Percentiles rank a stretch among this genome's conserved stretches.
These are phyloP conservation scores for Aethes cnicana DNA, from an alignment of 2,888 invertebrate genomes.

Conservation along the genomic window DNA sequence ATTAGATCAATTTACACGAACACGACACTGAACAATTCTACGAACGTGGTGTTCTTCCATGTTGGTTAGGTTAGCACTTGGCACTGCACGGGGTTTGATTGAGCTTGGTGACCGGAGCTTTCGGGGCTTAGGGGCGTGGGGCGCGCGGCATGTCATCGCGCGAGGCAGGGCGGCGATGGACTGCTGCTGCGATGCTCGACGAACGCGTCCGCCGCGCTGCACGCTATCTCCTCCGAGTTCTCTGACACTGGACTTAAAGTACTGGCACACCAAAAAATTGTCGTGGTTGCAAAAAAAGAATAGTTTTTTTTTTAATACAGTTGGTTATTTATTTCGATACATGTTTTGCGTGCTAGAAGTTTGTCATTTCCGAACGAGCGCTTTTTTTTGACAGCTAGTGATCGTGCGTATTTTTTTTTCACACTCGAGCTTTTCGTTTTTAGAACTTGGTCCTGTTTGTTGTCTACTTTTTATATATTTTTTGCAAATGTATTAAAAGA, in stretches of 20 bases:
- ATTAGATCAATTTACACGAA: slow-evolving; percentile 46
- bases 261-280: no score
- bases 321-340: no score
- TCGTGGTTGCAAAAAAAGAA: no score
- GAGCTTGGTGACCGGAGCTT: slow-evolving; percentile 5
- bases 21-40: slow-evolving; percentile 66
- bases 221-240: slow-evolving; percentile 40
- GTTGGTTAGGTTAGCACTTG: slow-evolving; percentile 37
- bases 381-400: no score
- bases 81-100: slow-evolving; percentile 17
- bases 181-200: slow-evolving; percentile 52
- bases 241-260: not conserved
- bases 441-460: no score
- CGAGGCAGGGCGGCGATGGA: slow-evolving; percentile 58
- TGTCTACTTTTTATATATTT: no score
- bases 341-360: no score
- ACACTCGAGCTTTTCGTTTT: no score
- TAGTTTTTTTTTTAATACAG: no score
- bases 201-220: slow-evolving; percentile 43
- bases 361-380: no score
- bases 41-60: slow-evolving; percentile 68
- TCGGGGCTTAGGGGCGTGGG: slow-evolving; percentile 35
- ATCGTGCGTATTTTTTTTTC: no score
- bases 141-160: slow-evolving; percentile 67
- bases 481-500: no score